A percentile compares a stretch with the other conserved stretches of the same genome.
Evolutionary conservation across 2,113 vertebrate genomes (phyloP).

Genomic region (Indicator maculatus): DNA sequence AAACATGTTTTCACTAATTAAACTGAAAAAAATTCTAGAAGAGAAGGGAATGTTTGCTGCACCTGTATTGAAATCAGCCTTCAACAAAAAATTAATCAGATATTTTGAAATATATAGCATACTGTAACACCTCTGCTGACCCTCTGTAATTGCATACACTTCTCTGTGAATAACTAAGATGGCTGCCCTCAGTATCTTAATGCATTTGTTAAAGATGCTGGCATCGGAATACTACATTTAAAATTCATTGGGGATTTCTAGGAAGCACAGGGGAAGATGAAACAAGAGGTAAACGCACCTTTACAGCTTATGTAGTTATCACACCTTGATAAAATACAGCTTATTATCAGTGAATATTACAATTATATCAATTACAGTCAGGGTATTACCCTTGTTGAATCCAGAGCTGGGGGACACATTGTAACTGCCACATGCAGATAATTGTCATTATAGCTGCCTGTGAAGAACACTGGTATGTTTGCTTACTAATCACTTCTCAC

Average conservation of each 20-base stretch:
- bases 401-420: background rate
- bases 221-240: background rate
- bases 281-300: background rate
- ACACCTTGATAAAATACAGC: background rate
- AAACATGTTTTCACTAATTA: background rate
- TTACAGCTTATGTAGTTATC: background rate
- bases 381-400: background rate
- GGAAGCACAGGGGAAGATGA: accelerated
- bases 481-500: background rate
- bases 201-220: accelerated
- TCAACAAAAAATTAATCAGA: background rate
- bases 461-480: background rate
- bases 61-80: background rate
- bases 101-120: background rate
- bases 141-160: background rate
- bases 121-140: background rate
- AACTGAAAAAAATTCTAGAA: background rate
- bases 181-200: background rate
- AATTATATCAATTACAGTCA: background rate
- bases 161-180: background rate
- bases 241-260: background rate
- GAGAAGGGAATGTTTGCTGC: background rate
- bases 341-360: background rate
- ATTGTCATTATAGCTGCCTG: background rate
- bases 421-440: background rate